Conservation (phyloP, 2,888 invertebrate species). For the Nudaria mundana region DNA sequence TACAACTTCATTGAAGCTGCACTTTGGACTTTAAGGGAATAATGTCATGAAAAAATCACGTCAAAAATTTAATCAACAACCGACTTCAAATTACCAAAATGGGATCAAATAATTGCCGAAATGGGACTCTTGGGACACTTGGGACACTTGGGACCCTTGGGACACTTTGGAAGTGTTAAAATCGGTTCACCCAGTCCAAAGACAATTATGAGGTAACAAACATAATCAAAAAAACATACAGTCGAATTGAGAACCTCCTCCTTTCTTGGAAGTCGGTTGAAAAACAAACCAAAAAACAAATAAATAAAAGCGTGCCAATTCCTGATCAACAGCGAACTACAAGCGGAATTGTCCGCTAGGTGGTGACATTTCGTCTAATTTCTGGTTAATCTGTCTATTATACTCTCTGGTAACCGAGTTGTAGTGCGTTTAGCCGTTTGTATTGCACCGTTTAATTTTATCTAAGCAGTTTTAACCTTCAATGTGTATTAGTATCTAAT, state of each 20-base stretch:
- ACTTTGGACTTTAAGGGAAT: too few relatives aligned
- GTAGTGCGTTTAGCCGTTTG: conserved; percentile 26
- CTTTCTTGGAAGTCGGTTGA: too few relatives aligned
- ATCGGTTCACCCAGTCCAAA: not conserved
- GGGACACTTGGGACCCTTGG: not conserved
- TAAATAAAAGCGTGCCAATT: not conserved
- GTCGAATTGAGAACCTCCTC: not conserved
- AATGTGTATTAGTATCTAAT: too few relatives aligned
- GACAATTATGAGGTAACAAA: not conserved
- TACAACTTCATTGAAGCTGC: too few relatives aligned
- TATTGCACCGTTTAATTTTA: conserved; percentile 21
- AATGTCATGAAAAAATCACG: too few relatives aligned
- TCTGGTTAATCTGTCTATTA: conserved; percentile 40
- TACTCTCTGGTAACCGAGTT: conserved; percentile 27
- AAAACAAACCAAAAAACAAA: too few relatives aligned
- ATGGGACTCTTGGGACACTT: too few relatives aligned
- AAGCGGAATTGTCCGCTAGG: conserved; percentile 27
- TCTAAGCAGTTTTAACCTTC: conserved; percentile 11
- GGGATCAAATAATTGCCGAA: too few relatives aligned
- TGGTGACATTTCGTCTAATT: conserved; percentile 34
- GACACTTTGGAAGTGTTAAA: too few relatives aligned
- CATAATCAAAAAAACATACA: not conserved
- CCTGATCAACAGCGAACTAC: conserved; percentile 17
- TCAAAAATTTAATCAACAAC: too few relatives aligned
- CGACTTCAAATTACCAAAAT: too few relatives aligned